Evolutionary conservation across 1,140 invertebrate genomes (phyloP).

Genomic region (Agrilus planipennis): DNA sequence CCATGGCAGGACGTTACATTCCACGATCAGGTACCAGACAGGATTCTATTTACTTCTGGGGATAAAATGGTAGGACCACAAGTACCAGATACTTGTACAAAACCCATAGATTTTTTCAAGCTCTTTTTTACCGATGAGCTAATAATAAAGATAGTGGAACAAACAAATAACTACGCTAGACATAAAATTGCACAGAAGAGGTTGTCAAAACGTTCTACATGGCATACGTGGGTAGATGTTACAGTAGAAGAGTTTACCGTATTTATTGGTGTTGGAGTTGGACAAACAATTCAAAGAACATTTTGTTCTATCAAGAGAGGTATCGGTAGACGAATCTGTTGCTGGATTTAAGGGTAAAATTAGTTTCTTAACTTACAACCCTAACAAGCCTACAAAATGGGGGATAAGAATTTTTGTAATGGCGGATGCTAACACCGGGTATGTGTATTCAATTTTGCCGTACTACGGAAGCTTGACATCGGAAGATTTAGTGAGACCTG

Average conservation of each 20-base stretch:
- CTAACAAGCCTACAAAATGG: slow-evolving; percentile 25
- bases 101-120: not conserved
- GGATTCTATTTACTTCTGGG: too few species aligned
- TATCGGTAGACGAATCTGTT: slow-evolving; percentile 17
- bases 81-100: too few species aligned
- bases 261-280: too few species aligned
- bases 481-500: slow-evolving; percentile 2
- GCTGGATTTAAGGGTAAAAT: slow-evolving; percentile 20
- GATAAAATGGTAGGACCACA: slow-evolving; percentile 1
- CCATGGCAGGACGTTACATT: too few species aligned
- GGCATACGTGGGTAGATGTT: not conserved
- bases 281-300: slow-evolving; percentile 13
- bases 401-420: too few species aligned
- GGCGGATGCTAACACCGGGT: slow-evolving; percentile 16
- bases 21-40: too few species aligned
- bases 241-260: too few species aligned
- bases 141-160: not conserved
- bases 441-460: slow-evolving; percentile 21
- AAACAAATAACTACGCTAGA: too few species aligned
- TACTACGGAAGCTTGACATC: slow-evolving; percentile 18
- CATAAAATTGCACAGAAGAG: too few species aligned
- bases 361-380: slow-evolving; percentile 20
- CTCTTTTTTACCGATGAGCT: not conserved
- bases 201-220: not conserved
- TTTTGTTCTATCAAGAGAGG: slow-evolving; percentile 12